Base-by-base conservation (phyloP, 1,140 invertebrate genomes). In the Hycleus phaleratus region DNA sequence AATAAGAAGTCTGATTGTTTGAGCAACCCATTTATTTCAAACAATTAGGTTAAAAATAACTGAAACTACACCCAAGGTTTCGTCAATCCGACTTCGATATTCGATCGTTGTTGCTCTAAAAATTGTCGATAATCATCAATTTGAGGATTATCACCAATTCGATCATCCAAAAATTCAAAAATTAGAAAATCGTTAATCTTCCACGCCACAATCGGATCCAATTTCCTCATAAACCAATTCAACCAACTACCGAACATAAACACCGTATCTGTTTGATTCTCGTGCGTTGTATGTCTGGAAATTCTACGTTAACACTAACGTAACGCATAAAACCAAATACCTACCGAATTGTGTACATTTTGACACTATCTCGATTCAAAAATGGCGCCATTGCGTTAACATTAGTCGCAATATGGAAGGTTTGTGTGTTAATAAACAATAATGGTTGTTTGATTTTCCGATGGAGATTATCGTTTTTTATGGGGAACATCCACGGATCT, bases 401-500 rank as follows among this genome's bases (percentile, higher is more conserved):
- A 65, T 86, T 87, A 40, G 74, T 69, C 49, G 73, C 65, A 59
- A 83, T 82, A 68, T 86, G 83, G 69, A 86, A 86, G n/a, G 78
- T 80, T 65, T 84, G 79, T 38, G 82, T 81, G 69, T 85, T 85
- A 6, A 87, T 71, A 68, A 85, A 81, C 1, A 86, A 59, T 8
- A 85, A 64, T 6, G 83, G 83, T 67, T 85, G 79, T 10, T 69
- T 66, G 2, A 82, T 71, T 26, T 74, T 68, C 7, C 68, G 46
- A 49, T 77, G 74, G 1, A 84, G 51, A 2, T 73, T 61, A 12
- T 74, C 65, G 54, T 82, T 76, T 68, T 82, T 82, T 26, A 87
- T 68, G 0, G 85, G 81, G 65, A 81, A 84, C 81, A 87, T 83
- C 85, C 85, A 88, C 1, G 81, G 80, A 71, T 88, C 85, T 32